Conservation (phyloP, 2,888 invertebrate species). For the Himalopsyche anomala region DNA sequence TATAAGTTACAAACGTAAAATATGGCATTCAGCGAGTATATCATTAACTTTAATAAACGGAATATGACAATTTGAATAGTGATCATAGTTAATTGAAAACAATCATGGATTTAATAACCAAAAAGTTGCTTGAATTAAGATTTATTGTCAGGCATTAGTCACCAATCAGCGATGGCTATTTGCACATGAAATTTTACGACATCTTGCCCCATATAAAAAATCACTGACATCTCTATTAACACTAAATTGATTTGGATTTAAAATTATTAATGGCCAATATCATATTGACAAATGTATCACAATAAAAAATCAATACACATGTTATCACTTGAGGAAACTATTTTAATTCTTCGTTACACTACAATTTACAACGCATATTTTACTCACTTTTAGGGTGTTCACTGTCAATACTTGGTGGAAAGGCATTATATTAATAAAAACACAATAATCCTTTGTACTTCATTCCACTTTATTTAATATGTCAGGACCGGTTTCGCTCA, state of each 20-base stretch:
- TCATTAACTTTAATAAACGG: conserved; percentile 64
- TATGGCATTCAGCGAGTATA: conserved; percentile 46
- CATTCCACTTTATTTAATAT: too few relatives aligned
- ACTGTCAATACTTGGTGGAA: too few relatives aligned
- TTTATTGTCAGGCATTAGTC: conserved; percentile 65
- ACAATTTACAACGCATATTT: too few relatives aligned
- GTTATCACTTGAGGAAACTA: neutral
- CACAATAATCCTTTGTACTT: too few relatives aligned
- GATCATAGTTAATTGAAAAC: conserved; percentile 65
- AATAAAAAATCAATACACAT: neutral
- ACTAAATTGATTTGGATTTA: conserved; percentile 23
- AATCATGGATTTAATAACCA: conserved; percentile 65
- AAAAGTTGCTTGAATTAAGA: conserved; percentile 65
- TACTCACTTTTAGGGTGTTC: too few relatives aligned
- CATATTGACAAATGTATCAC: conserved; percentile 6
- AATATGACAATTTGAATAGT: conserved; percentile 61
- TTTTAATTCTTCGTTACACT: too few relatives aligned
- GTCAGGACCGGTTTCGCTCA: too few relatives aligned
- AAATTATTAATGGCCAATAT: conserved; percentile 23
- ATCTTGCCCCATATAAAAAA: conserved; percentile 37
- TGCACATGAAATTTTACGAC: conserved; percentile 45
- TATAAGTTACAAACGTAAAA: neutral
- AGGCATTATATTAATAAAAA: too few relatives aligned
- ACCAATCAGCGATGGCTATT: conserved; percentile 57
- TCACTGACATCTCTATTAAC: conserved; percentile 36